These are phyloP conservation scores for Tenthredo distinguenda DNA, from an alignment of 2,888 invertebrate species.

Conservation along the genomic window DNA sequence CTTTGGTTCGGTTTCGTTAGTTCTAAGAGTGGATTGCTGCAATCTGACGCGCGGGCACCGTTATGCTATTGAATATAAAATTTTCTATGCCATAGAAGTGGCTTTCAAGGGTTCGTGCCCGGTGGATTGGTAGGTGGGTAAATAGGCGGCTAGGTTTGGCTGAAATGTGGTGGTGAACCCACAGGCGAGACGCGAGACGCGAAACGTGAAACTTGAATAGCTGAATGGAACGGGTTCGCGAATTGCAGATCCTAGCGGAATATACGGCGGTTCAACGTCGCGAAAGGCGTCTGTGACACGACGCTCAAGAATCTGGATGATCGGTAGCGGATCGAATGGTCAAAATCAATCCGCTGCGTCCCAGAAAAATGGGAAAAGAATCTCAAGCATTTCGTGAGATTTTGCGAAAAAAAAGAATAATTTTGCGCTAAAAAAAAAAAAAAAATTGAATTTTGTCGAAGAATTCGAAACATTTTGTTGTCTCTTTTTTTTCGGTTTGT, in stretches of 20 bases:
- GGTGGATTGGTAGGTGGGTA: not conserved
- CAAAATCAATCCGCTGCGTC: not conserved
- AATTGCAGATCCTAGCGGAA: not conserved
- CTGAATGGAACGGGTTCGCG: conserved; percentile 28
- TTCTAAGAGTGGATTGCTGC: not conserved
- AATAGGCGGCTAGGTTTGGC: not conserved
- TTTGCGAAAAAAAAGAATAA: not conserved
- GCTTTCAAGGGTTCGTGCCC: conserved; percentile 38
- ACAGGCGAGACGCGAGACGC: not conserved
- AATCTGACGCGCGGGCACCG: conserved; percentile 21
- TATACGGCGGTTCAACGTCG: not conserved
- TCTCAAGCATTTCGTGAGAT: not conserved
- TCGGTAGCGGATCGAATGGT: not conserved
- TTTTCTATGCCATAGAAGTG: conserved; percentile 42
- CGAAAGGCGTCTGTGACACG: not conserved
- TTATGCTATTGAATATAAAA: conserved; percentile 47
- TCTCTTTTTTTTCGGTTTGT: no score
- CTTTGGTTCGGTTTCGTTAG: not conserved
- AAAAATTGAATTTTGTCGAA: not conserved
- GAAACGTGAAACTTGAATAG: conserved; percentile 28
- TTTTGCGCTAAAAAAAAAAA: not conserved
- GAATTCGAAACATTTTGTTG: no score
- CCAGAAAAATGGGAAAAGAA: not conserved
- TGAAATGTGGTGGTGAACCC: not conserved
- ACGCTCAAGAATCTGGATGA: not conserved